A percentile compares a stretch with the other conserved stretches of the same genome.
phyloP scores from a whole-genome alignment of 2,797 vertebrate genomes.

The Chiroxiphia lanceolata region DNA sequence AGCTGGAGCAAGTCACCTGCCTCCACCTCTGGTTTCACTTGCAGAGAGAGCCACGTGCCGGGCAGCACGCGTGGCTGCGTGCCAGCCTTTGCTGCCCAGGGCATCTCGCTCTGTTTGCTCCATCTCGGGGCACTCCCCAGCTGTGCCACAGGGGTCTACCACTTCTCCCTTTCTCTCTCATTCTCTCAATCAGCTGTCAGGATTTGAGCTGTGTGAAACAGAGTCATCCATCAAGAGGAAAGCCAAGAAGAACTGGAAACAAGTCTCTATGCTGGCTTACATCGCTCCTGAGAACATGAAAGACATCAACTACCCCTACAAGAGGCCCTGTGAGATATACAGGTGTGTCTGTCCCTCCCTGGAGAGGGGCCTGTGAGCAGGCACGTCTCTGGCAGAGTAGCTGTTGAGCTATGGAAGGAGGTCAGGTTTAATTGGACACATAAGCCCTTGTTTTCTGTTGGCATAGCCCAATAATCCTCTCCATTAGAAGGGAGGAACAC shows the following conservation, averaged over 20 bases:
- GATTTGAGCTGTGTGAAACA: constrained; percentile 87
- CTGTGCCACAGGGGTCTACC: background rate
- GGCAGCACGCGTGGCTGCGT: background rate
- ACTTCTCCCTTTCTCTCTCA: background rate
- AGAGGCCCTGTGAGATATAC: constrained; percentile 86
- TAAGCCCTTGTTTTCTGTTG: background rate
- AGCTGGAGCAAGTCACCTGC: background rate
- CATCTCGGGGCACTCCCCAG: background rate
- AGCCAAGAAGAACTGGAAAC: constrained; percentile 1
- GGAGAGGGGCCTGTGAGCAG: background rate
- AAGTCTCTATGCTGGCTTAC: constrained; percentile 70
- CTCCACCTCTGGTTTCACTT: background rate
- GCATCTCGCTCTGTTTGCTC: background rate
- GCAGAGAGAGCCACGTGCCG: accelerated
- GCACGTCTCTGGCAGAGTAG: background rate
- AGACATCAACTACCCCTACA: constrained; percentile 69
- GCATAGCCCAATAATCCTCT: background rate
- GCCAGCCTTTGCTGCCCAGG: background rate
- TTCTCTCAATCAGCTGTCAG: constrained; percentile 78
- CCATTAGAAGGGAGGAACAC: background rate
- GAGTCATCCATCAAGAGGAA: constrained; percentile 81
- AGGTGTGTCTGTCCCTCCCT: constrained; percentile 74
- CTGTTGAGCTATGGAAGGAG: background rate
- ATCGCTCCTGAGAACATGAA: constrained; percentile 78
- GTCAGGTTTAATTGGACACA: background rate